phyloP scores from a whole-genome alignment of 2,888 invertebrate genomes.

The Acholoe squamosa region DNA sequence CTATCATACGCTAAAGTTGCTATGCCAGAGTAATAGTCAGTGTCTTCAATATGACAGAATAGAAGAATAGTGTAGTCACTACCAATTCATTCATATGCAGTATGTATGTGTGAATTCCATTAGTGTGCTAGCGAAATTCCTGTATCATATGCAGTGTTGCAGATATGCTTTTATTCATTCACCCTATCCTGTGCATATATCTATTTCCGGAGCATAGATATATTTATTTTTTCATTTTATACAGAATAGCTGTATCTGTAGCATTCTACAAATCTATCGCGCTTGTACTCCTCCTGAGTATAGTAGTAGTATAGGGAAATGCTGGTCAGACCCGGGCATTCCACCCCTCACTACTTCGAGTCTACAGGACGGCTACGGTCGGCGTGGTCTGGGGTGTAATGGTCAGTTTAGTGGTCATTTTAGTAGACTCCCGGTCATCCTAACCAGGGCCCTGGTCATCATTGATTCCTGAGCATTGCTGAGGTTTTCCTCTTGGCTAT shows the following conservation, averaged over 20 bases:
- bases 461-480: conserved; percentile 49
- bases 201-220: too few relatives aligned
- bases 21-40: not conserved
- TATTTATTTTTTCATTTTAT: too few relatives aligned
- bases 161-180: too few relatives aligned
- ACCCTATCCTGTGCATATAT: too few relatives aligned
- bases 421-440: not conserved
- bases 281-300: not conserved
- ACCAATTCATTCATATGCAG: too few relatives aligned
- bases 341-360: not conserved
- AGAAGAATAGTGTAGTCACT: too few relatives aligned
- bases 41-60: too few relatives aligned
- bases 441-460: not conserved
- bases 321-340: not conserved
- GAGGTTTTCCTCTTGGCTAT: conserved; percentile 11
- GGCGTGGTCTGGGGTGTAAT: not conserved
- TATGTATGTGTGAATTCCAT: too few relatives aligned
- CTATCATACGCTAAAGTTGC: not conserved
- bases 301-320: conserved; percentile 16
- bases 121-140: too few relatives aligned
- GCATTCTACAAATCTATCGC: too few relatives aligned
- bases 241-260: too few relatives aligned
- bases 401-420: conserved; percentile 38
- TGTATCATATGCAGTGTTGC: too few relatives aligned
- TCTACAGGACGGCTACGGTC: not conserved